Base-by-base conservation (phyloP, 2,113 vertebrate species). In the Percopsis transmontana region DNA sequence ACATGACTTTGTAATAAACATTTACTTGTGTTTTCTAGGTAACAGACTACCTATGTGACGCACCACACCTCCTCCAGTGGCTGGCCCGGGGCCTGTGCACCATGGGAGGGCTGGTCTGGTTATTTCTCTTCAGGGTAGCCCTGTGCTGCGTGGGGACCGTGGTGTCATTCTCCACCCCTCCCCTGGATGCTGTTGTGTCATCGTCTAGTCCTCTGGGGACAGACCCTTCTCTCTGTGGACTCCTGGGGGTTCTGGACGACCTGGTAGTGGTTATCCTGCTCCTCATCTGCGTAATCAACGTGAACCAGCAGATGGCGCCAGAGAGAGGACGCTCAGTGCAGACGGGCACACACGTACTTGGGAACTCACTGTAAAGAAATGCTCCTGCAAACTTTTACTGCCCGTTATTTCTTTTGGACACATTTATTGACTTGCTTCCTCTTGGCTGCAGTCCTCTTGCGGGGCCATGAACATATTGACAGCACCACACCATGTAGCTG, bases 221-320 rank as follows among this genome's bases (percentile, higher is more conserved):
- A 0, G 77, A 90, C 68, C 79, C 87, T 5, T 90, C 92, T 59
- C 81, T 93, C 54, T 88, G 88, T 1, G 88, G 91, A 41, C 88
- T 87, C 9, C 85, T 91, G 70, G 91, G 88, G 57, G 76, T 89
- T 18, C 80, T 93, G 44, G 94, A 94, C 19, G 92, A 94, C 66
- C 81, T 85, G 1, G 89, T 92, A 51, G 91, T 92, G 71, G 90
- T 94, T 57, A 85, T 93, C 56, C 89, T 95, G 62, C 89, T 96
- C 40, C 82, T 94, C 3, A 91, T 91, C 76, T 94, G 90, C 19
- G 74, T 92, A 45, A 87, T 95, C 70, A 94, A 92, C 72, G 92
- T 92, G 73, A 91, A 89, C 76, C 93, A 93, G 80, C 91, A 93
- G 75, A 91, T 94, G 70, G 84, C 57, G 23, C 84, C 90, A 52